A percentile compares a stretch with the other conserved stretches of the same genome.
Conservation (phyloP, 2,888 invertebrate genomes). For the Pristionchus entomophagus region DNA sequence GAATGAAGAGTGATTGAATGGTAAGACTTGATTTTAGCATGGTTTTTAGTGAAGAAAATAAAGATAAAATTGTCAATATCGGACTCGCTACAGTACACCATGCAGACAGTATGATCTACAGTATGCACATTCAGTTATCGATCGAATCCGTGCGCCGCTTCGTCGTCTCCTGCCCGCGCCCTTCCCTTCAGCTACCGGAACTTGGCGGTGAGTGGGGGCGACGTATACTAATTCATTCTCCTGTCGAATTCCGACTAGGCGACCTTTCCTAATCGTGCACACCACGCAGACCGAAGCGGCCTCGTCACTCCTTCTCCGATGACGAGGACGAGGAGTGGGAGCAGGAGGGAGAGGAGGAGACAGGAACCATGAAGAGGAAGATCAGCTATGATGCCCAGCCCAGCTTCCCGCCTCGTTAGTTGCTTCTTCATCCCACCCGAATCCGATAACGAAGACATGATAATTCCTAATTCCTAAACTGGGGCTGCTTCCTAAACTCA, state of each 20-base stretch:
- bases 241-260: neutral
- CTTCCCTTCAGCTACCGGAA: neutral
- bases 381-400: neutral
- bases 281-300: slow-evolving; percentile 40
- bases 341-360: neutral
- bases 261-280: neutral
- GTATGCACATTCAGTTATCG: neutral
- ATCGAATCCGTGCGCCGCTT: neutral
- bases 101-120: neutral
- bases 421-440: no score
- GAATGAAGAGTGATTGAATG: no score
- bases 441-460: no score
- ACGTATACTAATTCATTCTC: neutral
- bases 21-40: no score
- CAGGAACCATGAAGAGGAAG: neutral
- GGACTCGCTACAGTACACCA: no score
- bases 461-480: no score
- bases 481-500: no score
- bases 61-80: no score
- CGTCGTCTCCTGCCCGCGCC: neutral
- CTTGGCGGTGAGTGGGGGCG: slow-evolving; percentile 5
- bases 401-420: slow-evolving; percentile 38
- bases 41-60: no score
- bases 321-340: slow-evolving; percentile 46
- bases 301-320: slow-evolving; percentile 25